These are phyloP conservation scores for Microplitis deprimator DNA, from an alignment of 2,888 invertebrate species.

Conservation along the genomic window DNA sequence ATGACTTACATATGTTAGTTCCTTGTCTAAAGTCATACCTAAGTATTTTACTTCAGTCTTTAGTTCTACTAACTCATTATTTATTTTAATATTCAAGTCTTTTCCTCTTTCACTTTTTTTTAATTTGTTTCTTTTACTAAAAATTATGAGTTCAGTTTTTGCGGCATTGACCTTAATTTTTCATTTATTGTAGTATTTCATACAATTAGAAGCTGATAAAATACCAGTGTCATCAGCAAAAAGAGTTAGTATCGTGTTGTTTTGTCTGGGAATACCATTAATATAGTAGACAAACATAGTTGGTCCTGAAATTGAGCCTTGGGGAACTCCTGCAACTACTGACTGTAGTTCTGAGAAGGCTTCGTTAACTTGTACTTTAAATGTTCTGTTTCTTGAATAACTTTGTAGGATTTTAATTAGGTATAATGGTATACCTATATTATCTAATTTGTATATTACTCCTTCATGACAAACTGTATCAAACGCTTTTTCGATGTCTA, in stretches of 20 bases:
- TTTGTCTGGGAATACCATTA: neutral
- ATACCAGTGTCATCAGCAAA: conserved; percentile 51
- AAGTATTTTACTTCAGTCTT: neutral
- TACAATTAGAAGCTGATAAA: conserved; percentile 29
- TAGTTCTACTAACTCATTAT: conserved; percentile 10
- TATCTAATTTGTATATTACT: neutral
- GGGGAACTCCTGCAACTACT: conserved; percentile 55
- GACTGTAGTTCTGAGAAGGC: conserved; percentile 27
- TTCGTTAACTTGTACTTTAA: neutral
- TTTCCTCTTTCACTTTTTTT: conserved; percentile 10
- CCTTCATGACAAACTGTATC: neutral
- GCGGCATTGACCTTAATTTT: conserved; percentile 36
- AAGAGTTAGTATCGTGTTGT: conserved; percentile 37
- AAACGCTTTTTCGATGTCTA: neutral
- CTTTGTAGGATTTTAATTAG: conserved; percentile 36
- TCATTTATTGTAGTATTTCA: conserved; percentile 20
- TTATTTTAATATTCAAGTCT: conserved; percentile 14
- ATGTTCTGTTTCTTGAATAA: neutral
- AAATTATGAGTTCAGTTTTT: conserved; percentile 29
- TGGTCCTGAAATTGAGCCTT: conserved; percentile 47
- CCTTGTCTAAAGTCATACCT: too few relatives aligned
- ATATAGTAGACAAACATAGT: conserved; percentile 42
- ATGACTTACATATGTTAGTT: too few relatives aligned
- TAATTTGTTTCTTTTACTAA: conserved; percentile 19
- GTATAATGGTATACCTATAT: conserved; percentile 35